Conservation (phyloP, 2,888 invertebrate genomes). For the Andricus curvator region DNA sequence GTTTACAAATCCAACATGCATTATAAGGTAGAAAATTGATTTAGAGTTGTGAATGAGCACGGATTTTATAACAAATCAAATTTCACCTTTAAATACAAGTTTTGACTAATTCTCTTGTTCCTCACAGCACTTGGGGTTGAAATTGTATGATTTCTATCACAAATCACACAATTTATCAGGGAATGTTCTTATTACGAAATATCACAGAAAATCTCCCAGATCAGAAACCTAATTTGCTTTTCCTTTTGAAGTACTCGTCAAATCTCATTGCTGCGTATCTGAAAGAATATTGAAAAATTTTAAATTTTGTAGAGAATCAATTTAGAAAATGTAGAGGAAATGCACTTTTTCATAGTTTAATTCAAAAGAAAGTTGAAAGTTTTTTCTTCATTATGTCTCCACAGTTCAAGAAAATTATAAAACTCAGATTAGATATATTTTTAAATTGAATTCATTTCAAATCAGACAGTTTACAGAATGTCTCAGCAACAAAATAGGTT, state of each 20-base stretch:
- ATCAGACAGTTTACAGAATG: too few species aligned
- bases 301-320: background rate
- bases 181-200: constrained; percentile 28
- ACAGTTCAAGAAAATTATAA: too few species aligned
- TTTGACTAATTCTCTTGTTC: background rate
- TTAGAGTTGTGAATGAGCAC: background rate
- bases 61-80: background rate
- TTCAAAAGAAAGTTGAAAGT: too few species aligned
- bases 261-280: constrained; percentile 87
- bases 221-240: constrained; percentile 73
- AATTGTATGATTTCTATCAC: background rate
- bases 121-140: background rate
- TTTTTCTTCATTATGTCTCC: too few species aligned
- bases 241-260: constrained; percentile 85
- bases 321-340: too few species aligned
- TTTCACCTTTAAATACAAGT: constrained; percentile 2
- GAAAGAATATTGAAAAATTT: constrained; percentile 63
- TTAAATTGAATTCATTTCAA: too few species aligned
- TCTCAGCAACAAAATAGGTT: too few species aligned
- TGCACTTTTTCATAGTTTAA: too few species aligned
- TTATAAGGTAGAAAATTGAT: background rate
- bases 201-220: constrained; percentile 34
- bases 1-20: background rate
- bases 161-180: background rate
- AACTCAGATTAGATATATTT: background rate